Conservation (phyloP, 2,797 vertebrate species). For the Neostethus bicornis region DNA sequence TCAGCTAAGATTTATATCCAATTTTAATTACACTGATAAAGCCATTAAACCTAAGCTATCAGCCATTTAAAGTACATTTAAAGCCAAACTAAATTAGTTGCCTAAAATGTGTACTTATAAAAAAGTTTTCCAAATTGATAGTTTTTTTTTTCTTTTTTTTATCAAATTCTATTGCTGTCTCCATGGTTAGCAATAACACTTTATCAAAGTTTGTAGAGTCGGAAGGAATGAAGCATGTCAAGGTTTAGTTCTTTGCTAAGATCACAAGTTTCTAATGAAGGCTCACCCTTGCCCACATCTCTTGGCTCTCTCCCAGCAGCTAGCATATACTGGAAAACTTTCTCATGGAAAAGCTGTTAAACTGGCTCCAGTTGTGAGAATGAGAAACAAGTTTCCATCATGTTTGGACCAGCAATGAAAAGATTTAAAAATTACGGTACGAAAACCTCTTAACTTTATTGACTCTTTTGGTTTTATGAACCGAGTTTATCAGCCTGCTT, state of each 20-base stretch:
- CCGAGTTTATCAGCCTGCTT: constrained; percentile 7
- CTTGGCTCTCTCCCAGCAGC: constrained; percentile 58
- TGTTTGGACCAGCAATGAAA: constrained; percentile 51
- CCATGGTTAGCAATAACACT: constrained; percentile 44
- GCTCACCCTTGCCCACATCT: constrained; percentile 59
- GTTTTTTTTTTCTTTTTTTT: no score
- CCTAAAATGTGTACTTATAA: no score
- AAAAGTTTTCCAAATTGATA: no score
- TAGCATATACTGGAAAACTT: constrained; percentile 56
- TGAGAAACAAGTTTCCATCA: constrained; percentile 79
- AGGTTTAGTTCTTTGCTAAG: constrained; percentile 73
- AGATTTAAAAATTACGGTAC: constrained; percentile 40
- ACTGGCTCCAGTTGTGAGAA: constrained; percentile 57
- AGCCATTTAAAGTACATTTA: no score
- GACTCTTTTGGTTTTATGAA: neutral
- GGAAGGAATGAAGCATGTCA: constrained; percentile 76
- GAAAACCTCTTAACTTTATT: constrained; percentile 19
- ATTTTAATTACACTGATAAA: no score
- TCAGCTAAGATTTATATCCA: no score
- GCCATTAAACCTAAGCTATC: no score
- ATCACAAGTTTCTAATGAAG: constrained; percentile 71
- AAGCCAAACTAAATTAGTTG: no score
- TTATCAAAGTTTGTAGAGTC: constrained; percentile 73
- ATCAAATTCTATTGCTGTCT: no score
- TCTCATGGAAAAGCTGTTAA: constrained; percentile 80